phyloP scores from a whole-genome alignment of 1,140 invertebrate genomes.

The Bombus difficillimus region DNA sequence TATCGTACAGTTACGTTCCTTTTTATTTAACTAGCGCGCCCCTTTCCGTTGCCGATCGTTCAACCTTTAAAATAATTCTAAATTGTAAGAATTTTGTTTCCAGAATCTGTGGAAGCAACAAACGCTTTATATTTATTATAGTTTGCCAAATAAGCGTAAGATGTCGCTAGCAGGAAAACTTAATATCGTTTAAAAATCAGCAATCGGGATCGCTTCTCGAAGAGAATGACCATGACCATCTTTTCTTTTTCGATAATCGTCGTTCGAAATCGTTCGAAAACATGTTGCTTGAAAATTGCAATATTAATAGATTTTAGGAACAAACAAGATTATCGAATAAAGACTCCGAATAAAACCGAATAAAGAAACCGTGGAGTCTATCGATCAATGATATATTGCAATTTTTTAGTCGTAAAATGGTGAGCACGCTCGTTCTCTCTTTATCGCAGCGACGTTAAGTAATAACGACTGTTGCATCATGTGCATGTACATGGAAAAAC shows the following conservation, averaged over 20 bases:
- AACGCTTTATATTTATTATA: too few relatives aligned
- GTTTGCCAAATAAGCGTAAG: neutral
- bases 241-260: too few relatives aligned
- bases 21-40: too few relatives aligned
- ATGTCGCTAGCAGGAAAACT: conserved; percentile 14
- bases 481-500: neutral
- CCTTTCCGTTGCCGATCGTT: neutral
- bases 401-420: neutral
- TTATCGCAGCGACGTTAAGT: neutral
- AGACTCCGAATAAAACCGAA: neutral
- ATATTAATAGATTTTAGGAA: neutral
- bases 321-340: neutral
- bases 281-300: neutral
- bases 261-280: too few relatives aligned
- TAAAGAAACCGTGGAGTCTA: too few relatives aligned
- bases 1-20: too few relatives aligned
- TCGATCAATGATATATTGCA: too few relatives aligned
- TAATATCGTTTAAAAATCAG: neutral
- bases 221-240: too few relatives aligned
- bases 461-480: conserved; percentile 15
- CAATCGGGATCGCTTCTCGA: neutral
- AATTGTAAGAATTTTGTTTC: too few relatives aligned
- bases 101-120: neutral
- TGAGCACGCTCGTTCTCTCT: neutral
- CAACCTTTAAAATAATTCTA: neutral